These are phyloP conservation scores for Daphoenositta chrysoptera DNA, from an alignment of 2,113 vertebrate species.

Conservation along the genomic window DNA sequence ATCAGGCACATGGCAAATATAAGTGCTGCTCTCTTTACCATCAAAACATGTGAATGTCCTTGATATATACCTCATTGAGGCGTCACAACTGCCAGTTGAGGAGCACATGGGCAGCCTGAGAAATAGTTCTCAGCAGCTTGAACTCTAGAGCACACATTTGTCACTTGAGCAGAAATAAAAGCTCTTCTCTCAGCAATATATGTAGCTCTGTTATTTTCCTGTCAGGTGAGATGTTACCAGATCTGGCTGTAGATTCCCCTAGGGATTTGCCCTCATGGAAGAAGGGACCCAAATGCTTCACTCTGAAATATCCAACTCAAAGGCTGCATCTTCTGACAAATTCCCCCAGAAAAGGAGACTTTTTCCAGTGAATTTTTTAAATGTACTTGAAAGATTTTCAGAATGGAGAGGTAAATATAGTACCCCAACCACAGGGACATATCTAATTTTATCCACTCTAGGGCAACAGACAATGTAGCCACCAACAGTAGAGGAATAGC, in stretches of 20 bases:
- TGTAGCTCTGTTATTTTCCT: not conserved
- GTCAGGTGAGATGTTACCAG: constrained; percentile 10
- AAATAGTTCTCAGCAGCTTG: not conserved
- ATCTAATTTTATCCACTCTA: not conserved
- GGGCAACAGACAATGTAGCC: not conserved
- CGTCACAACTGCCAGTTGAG: not conserved
- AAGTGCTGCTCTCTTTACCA: not conserved
- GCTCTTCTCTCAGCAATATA: not conserved
- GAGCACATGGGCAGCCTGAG: not conserved
- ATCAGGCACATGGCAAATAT: not conserved
- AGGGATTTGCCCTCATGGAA: not conserved
- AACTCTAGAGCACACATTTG: not conserved
- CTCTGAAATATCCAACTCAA: not conserved
- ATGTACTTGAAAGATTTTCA: not conserved
- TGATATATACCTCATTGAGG: not conserved
- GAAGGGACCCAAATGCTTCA: not conserved
- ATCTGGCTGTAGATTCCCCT: not conserved
- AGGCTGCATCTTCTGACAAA: not conserved
- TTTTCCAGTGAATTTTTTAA: not conserved
- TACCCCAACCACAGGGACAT: not conserved
- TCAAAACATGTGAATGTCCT: not conserved
- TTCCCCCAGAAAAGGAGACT: not conserved
- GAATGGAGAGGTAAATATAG: not conserved
- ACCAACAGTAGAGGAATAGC: not conserved
- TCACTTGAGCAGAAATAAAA: constrained; percentile 15